Percentiles rank a stretch among this genome's conserved stretches.
These are phyloP conservation scores for Apamea monoglypha DNA, from an alignment of 2,888 invertebrate genomes.

Conservation along the genomic window DNA sequence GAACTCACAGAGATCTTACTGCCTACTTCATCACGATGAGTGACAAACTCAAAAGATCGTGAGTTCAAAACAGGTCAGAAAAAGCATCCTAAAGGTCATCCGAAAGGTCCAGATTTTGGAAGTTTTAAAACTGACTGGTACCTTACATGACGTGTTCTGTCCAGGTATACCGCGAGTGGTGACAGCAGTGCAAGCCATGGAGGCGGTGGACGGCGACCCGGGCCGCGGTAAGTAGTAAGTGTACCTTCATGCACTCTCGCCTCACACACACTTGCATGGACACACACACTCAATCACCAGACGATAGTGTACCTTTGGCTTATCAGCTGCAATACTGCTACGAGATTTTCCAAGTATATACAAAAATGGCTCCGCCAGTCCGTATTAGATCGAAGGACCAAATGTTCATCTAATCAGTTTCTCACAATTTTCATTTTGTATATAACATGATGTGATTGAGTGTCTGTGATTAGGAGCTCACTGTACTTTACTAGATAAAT, in stretches of 20 bases:
- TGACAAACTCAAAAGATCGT: no score
- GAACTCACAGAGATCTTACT: background rate
- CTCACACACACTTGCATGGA: conserved; percentile 81
- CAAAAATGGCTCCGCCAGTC: background rate
- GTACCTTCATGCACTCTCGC: conserved; percentile 90
- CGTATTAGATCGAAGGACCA: conserved; percentile 4
- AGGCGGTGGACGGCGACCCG: conserved; percentile 91
- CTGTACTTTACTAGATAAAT: conserved; percentile 53
- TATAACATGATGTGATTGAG: conserved; percentile 43
- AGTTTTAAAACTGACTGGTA: background rate
- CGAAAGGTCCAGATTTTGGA: background rate
- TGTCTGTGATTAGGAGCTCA: conserved; percentile 49
- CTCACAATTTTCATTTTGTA: background rate
- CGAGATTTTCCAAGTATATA: background rate
- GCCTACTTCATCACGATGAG: no score
- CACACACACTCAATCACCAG: conserved; percentile 69
- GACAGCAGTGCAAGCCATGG: conserved; percentile 92
- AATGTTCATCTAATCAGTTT: background rate
- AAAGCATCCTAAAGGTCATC: no score
- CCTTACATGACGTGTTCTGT: conserved; percentile 16
- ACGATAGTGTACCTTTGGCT: background rate
- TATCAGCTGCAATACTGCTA: background rate
- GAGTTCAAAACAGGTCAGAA: no score
- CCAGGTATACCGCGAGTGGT: conserved; percentile 94
- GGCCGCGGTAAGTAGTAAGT: conserved; percentile 96